Conservation (phyloP, 2,888 invertebrate genomes). For the Andricus quercusramuli region DNA sequence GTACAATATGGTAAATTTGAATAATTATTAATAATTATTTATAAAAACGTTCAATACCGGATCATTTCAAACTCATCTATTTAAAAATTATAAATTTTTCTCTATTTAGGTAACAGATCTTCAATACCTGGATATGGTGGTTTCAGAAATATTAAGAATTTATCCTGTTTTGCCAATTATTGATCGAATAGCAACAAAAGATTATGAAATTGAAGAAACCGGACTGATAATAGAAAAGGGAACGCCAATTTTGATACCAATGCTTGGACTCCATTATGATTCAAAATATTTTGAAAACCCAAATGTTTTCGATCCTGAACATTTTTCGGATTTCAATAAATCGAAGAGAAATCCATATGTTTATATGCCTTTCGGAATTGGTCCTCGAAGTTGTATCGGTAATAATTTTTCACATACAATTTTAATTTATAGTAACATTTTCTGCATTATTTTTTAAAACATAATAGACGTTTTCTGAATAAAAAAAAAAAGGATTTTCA, state of each 20-base stretch:
- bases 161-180: conserved; percentile 74
- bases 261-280: conserved; percentile 75
- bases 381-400: conserved; percentile 75
- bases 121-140: conserved; percentile 68
- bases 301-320: conserved; percentile 75
- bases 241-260: conserved; percentile 70
- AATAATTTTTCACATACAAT: neutral
- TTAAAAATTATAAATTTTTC: neutral
- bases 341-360: conserved; percentile 62
- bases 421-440: too few relatives aligned
- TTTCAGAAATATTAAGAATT: conserved; percentile 75
- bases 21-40: neutral
- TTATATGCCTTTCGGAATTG: conserved; percentile 75
- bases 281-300: conserved; percentile 75
- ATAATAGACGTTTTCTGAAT: too few relatives aligned
- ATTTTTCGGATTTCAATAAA: conserved; percentile 74
- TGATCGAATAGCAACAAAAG: conserved; percentile 61
- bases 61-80: neutral
- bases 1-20: conserved; percentile 65
- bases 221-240: conserved; percentile 69
- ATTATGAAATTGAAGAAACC: conserved; percentile 68
- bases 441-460: too few relatives aligned
- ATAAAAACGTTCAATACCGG: neutral
- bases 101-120: conserved; percentile 56
- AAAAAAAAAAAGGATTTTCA: too few relatives aligned